A percentile compares a stretch with the other conserved stretches of the same genome.
Conservation (phyloP, 2,888 invertebrate genomes). For the Odontothrips loti region DNA sequence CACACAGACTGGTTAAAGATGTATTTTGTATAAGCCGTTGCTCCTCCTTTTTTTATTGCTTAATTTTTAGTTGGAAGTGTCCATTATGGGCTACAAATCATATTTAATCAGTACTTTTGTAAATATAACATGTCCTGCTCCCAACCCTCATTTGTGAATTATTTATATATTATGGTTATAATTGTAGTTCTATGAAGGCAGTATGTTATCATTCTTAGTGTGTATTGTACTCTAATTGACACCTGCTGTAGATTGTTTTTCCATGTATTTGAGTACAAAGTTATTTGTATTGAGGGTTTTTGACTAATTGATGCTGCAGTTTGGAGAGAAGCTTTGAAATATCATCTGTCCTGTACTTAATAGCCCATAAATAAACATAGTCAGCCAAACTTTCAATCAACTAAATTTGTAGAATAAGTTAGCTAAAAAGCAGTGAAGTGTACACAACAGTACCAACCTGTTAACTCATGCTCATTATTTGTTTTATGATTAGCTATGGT, state of each 20-base stretch:
- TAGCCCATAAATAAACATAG: conserved; percentile 20
- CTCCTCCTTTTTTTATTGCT: background rate
- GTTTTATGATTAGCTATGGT: background rate
- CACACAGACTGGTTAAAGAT: background rate
- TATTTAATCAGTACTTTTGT: background rate
- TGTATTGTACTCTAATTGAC: conserved; percentile 20
- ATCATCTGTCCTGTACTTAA: conserved; percentile 22
- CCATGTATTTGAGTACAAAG: conserved; percentile 26
- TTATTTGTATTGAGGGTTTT: conserved; percentile 25
- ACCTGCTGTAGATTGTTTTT: conserved; percentile 25
- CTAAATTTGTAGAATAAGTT: background rate
- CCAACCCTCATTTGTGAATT: conserved; percentile 22
- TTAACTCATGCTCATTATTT: conserved; percentile 14
- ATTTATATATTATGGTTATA: conserved; percentile 26
- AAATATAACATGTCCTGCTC: conserved; percentile 20
- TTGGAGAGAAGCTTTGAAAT: conserved; percentile 14
- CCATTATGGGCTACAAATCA: background rate
- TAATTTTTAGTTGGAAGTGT: background rate
- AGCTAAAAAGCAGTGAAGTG: background rate
- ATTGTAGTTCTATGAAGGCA: conserved; percentile 9
- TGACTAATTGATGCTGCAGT: conserved; percentile 9
- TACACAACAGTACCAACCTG: background rate
- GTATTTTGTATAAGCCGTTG: conserved; percentile 5
- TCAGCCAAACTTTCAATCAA: conserved; percentile 9
- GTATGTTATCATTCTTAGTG: conserved; percentile 25